Conservation (phyloP, 2,797 vertebrate genomes). For the Luscinia luscinia region DNA sequence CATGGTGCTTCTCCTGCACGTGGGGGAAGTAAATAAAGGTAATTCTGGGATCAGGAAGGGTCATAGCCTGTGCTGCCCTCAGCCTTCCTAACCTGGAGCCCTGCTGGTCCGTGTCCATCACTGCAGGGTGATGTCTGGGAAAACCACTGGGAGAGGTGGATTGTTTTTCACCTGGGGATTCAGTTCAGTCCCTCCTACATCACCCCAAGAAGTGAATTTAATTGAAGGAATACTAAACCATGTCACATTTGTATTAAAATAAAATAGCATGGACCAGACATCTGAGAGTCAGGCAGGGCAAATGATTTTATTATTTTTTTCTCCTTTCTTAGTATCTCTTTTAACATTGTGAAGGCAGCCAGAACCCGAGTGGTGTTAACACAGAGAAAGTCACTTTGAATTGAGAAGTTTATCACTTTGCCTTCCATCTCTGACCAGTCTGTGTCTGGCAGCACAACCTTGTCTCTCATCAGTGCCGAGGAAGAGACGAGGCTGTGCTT, state of each 20-base stretch:
- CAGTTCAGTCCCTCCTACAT: constrained; percentile 46
- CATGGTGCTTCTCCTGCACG: background rate
- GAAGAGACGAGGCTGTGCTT: background rate
- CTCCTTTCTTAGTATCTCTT: background rate
- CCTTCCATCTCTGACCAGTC: background rate
- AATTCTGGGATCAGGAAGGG: background rate
- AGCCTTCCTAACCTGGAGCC: background rate
- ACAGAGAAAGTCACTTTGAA: background rate
- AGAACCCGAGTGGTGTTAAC: background rate
- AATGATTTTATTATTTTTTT: background rate
- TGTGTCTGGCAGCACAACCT: background rate
- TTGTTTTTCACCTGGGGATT: constrained; percentile 55
- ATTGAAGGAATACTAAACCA: constrained; percentile 53
- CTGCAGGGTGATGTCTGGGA: background rate
- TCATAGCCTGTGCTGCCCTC: background rate
- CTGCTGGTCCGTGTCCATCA: background rate
- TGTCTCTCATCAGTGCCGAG: constrained; percentile 23
- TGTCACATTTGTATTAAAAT: constrained; percentile 66
- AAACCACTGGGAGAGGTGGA: background rate
- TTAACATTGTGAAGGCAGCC: constrained; percentile 31
- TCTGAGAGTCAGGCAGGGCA: constrained; percentile 1
- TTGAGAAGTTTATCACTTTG: constrained; percentile 38
- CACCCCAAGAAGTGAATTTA: constrained; percentile 46
- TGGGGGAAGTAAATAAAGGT: background rate
- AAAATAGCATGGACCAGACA: constrained; percentile 56